Conservation (phyloP, 1,140 invertebrate genomes). For the Meloidogyne chitwoodi region DNA sequence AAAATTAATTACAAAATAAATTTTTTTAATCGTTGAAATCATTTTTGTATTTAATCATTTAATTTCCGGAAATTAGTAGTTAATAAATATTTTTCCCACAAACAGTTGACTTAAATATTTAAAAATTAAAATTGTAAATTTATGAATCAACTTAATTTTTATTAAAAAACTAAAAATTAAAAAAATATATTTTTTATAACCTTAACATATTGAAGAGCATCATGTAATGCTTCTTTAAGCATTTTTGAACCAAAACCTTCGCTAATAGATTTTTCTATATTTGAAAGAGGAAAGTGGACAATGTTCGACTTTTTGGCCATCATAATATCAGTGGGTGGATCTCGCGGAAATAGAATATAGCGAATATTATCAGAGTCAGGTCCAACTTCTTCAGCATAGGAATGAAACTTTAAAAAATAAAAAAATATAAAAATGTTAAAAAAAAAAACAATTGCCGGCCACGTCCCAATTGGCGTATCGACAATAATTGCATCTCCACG, state of each 20-base stretch:
- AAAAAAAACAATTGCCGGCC: slow-evolving; percentile 11
- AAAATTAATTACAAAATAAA: too few relatives aligned
- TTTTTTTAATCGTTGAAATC: too few relatives aligned
- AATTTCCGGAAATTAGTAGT: too few relatives aligned
- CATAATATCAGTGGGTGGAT: slow-evolving; percentile 3
- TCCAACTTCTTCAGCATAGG: neutral
- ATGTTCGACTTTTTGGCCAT: neutral
- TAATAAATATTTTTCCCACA: too few relatives aligned
- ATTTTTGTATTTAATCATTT: too few relatives aligned
- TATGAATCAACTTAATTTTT: too few relatives aligned
- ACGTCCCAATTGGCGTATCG: slow-evolving; percentile 13
- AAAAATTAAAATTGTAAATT: too few relatives aligned
- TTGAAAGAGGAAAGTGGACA: slow-evolving; percentile 2
- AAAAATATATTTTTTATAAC: neutral
- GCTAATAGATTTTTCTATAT: slow-evolving; percentile 22
- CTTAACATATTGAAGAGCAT: slow-evolving; percentile 8
- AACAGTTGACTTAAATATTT: too few relatives aligned
- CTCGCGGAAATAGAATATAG: slow-evolving; percentile 15
- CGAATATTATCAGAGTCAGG: neutral
- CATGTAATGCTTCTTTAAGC: slow-evolving; percentile 2
- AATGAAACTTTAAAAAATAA: slow-evolving; percentile 4
- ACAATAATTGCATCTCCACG: slow-evolving; percentile 17
- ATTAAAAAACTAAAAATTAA: too few relatives aligned
- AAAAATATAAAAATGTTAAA: neutral
- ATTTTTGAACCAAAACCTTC: slow-evolving; percentile 4